Evolutionary conservation across 1,140 invertebrate genomes (phyloP).

Genomic region (Drusus annulatus): DNA sequence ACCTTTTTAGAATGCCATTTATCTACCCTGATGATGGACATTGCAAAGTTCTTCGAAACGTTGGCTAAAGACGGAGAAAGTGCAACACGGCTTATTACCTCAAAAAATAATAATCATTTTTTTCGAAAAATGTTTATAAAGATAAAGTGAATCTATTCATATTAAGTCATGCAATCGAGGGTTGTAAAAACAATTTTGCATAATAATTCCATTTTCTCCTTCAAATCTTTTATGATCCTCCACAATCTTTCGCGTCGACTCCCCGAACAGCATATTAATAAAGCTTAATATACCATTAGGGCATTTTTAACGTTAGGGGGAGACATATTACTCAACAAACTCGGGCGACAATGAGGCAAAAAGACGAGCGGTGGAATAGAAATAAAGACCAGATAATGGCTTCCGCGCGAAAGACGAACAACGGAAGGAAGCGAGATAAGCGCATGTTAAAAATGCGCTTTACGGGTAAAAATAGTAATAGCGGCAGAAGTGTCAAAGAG

Average conservation of each 20-base stretch:
- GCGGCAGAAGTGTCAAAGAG: not conserved
- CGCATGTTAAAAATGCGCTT: constrained; percentile 3
- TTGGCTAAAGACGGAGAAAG: too few species aligned
- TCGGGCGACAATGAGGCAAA: not conserved
- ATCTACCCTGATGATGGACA: too few species aligned
- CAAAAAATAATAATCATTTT: too few species aligned
- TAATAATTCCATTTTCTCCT: constrained; percentile 14
- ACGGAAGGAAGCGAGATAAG: not conserved
- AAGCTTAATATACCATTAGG: constrained; percentile 38
- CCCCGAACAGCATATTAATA: constrained; percentile 17
- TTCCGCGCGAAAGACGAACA: constrained; percentile 34
- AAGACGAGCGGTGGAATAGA: not conserved
- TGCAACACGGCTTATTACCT: too few species aligned
- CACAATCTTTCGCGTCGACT: not conserved
- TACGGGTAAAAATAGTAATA: not conserved
- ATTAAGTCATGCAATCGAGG: too few species aligned
- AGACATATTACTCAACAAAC: constrained; percentile 22
- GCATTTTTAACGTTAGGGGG: constrained; percentile 10
- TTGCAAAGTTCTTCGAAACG: too few species aligned
- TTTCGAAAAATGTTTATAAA: too few species aligned
- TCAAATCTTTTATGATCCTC: constrained; percentile 6
- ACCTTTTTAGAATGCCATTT: too few species aligned
- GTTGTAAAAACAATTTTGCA: not conserved
- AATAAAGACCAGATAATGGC: constrained; percentile 31
- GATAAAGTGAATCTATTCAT: too few species aligned